Conservation (phyloP, 2,888 invertebrate genomes). For the Norana najaformis region DNA sequence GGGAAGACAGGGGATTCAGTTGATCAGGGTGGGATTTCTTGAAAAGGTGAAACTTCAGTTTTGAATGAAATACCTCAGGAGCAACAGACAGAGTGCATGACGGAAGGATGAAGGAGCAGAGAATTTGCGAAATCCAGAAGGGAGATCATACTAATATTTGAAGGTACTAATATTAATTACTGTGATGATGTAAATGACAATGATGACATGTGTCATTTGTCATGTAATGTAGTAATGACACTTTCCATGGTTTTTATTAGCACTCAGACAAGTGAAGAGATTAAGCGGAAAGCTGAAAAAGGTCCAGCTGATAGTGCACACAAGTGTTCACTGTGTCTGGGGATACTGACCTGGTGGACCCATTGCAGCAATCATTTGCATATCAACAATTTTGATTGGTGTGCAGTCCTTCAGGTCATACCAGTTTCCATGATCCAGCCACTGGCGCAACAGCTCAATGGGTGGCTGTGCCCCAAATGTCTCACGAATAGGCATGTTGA, state of each 20-base stretch:
- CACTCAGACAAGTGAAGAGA: background rate
- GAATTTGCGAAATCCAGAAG: no score
- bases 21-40: no score
- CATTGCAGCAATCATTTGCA: constrained; percentile 63
- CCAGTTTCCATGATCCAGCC: constrained; percentile 63
- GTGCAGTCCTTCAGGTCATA: constrained; percentile 61
- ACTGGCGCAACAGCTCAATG: constrained; percentile 76
- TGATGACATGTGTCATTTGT: background rate
- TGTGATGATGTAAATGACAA: background rate
- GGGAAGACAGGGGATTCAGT: no score
- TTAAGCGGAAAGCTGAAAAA: background rate
- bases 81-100: no score
- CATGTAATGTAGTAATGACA: background rate
- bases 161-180: background rate
- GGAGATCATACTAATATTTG: no score
- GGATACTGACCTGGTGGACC: constrained; percentile 66
- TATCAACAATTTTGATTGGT: constrained; percentile 60
- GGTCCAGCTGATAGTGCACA: background rate
- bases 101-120: no score
- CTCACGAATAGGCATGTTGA: constrained; percentile 91
- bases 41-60: no score
- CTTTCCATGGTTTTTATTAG: background rate
- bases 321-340: background rate
- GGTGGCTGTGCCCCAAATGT: constrained; percentile 91
- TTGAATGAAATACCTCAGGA: no score